Evolutionary conservation across 1,140 invertebrate genomes (phyloP), one percentile per base, ranked within the genome.

Genomic region (Drosophila yakuba): DNA sequence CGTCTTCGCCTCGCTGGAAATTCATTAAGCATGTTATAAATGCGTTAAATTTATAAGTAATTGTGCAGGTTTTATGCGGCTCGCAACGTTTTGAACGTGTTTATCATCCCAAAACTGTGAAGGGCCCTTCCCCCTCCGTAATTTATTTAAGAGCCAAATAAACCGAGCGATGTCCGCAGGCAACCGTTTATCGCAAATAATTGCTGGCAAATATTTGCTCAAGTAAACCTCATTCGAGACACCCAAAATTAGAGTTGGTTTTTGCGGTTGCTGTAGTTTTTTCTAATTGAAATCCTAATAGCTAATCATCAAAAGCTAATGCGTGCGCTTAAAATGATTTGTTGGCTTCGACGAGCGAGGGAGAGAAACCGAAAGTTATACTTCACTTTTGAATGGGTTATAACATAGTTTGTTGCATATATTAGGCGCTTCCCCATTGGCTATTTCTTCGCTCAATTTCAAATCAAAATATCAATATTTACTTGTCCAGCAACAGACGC

Each of bases 11-110:
- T 56, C 52, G 80, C 45, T 77, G 83, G 67, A 86, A 86, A 86
- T 86, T 88, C 82, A 86, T 86, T 86, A 88, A 88, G 83, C 82
- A 86, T 88, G 68, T 83, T 83, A 83, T 86, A 86, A 86, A 88
- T 86, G 82, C 83, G 58, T 78, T 62, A 86, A 86, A 86, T 86
- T 82, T 86, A 83, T 86, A 86, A 86, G 82, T 86, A 86, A 86
- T 88, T 86, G 82, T 76, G 82, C 82, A 86, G 82, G 83, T 88
- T 86, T 72, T 86, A 88, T 82, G 83, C 79, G 82, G 83, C 82
- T 78, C 68, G 74, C 61, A 71, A 82, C 74, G 63, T 55, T 52
- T 64, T 82, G 82, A 79, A 86, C 82, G 82, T 86, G 82, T 86
- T 88, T 86, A 86, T 86, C 82, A 88, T 79, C 79, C 69, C 66